Percentiles rank a stretch among this genome's conserved stretches.
phyloP scores from a whole-genome alignment of 2,113 vertebrate genomes.

The Percina caprodes region DNA sequence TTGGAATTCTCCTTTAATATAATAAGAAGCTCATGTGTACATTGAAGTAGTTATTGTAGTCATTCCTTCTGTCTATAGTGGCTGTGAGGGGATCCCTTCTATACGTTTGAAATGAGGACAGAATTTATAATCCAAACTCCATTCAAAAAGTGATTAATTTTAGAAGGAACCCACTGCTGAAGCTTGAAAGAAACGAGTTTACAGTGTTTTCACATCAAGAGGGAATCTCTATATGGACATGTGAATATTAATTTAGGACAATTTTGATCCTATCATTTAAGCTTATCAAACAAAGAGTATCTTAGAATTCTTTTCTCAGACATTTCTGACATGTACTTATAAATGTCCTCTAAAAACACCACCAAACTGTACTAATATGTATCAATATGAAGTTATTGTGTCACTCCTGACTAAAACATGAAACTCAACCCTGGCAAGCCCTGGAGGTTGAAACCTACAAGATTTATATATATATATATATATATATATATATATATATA shows the following conservation, averaged over 20 bases:
- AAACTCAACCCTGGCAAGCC: background rate
- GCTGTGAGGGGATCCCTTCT: background rate
- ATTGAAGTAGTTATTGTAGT: too few relatives aligned
- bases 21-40: too few relatives aligned
- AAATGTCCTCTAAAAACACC: background rate
- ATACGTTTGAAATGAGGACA: too few relatives aligned
- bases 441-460: background rate
- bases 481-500: too few relatives aligned
- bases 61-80: too few relatives aligned
- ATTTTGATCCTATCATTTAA: too few relatives aligned
- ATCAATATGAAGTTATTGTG: background rate
- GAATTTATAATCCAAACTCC: background rate
- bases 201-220: background rate
- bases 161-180: background rate
- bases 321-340: background rate
- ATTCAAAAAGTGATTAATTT: background rate
- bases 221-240: background rate
- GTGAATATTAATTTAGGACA: background rate
- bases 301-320: too few relatives aligned
- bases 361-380: background rate
- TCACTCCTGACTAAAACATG: background rate
- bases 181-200: background rate
- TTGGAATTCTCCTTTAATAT: too few relatives aligned
- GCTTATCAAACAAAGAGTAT: too few relatives aligned
- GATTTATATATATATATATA: too few relatives aligned